Percentiles rank a stretch among this genome's conserved stretches.
Conservation (phyloP, 2,888 invertebrate species). For the Oxytorus armatus region DNA sequence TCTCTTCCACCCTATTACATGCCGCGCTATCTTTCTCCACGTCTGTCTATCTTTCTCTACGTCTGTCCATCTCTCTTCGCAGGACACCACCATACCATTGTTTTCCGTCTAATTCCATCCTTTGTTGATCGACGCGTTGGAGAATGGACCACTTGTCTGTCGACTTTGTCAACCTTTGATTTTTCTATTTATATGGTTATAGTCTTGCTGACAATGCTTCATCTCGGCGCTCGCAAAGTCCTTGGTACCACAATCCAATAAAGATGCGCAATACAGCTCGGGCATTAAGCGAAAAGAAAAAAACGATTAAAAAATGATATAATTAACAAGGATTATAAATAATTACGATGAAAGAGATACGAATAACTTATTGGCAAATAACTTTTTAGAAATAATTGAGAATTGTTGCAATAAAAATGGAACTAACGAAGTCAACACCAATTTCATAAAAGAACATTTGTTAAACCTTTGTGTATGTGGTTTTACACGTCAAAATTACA, state of each 20-base stretch:
- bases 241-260: not conserved
- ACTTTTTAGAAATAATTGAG: too few relatives aligned
- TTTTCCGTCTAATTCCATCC: conserved; percentile 58
- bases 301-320: too few relatives aligned
- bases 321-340: too few relatives aligned
- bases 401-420: too few relatives aligned
- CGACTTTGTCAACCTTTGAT: conserved; percentile 76
- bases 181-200: conserved; percentile 43
- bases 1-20: conserved; percentile 61
- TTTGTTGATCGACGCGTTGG: conserved; percentile 76
- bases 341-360: too few relatives aligned
- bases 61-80: conserved; percentile 54
- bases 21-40: conserved; percentile 49
- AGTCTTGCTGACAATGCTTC: not conserved
- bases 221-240: conserved; percentile 18
- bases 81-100: conserved; percentile 53
- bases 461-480: too few relatives aligned
- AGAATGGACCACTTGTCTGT: conserved; percentile 70
- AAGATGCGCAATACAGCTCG: not conserved
- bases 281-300: not conserved
- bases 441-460: too few relatives aligned
- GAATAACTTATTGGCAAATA: too few relatives aligned
- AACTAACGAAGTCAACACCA: too few relatives aligned
- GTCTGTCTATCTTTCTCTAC: conserved; percentile 45
- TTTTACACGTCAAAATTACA: too few relatives aligned